These are phyloP conservation scores for Sitobion miscanthi DNA, from an alignment of 1,140 invertebrate genomes.

Conservation along the genomic window DNA sequence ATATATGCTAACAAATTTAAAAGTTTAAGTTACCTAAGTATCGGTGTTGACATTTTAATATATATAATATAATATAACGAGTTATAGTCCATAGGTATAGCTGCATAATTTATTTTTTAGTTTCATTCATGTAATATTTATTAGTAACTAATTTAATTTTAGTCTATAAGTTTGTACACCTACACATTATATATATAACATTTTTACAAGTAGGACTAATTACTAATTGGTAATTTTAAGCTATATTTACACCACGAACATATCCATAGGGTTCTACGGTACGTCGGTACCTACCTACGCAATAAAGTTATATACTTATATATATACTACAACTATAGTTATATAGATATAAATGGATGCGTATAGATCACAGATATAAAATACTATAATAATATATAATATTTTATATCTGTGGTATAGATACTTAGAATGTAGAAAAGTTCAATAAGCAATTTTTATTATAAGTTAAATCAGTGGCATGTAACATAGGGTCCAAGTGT, in stretches of 20 bases:
- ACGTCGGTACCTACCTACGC: no score
- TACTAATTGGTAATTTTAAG: no score
- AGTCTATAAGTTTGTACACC: background rate
- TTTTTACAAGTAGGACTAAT: no score
- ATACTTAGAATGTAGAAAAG: background rate
- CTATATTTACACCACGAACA: no score
- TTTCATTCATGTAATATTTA: background rate
- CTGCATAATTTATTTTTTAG: background rate
- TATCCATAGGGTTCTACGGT: background rate
- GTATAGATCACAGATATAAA: no score
- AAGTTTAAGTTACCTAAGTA: constrained; percentile 9
- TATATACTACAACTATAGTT: no score
- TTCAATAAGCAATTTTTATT: background rate
- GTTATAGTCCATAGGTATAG: background rate
- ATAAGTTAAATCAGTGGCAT: no score
- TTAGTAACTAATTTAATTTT: background rate
- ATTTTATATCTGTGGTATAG: no score
- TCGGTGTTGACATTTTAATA: background rate
- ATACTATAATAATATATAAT: no score
- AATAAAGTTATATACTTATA: background rate
- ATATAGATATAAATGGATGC: no score
- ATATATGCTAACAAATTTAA: background rate
- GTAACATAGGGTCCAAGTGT: no score
- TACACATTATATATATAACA: no score
- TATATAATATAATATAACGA: background rate